A percentile compares a stretch with the other conserved stretches of the same genome.
Evolutionary conservation across 2,113 vertebrate genomes (phyloP).

Genomic region (Nyctereutes procyonoides): DNA sequence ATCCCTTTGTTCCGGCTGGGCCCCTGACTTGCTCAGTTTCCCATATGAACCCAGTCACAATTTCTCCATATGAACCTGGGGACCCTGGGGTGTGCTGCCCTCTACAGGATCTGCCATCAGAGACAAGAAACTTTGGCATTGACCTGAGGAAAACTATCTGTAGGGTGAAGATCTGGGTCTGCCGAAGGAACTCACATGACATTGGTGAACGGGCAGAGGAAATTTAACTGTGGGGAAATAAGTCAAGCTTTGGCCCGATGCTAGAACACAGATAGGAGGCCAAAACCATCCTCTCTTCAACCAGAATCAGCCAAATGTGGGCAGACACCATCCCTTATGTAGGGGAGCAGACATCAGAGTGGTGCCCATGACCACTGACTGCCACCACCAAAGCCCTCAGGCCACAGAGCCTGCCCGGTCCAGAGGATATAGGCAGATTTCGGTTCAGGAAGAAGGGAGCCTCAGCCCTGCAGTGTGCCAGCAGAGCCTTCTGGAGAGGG

Average conservation of each 20-base stretch:
- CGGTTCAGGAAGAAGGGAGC: background rate
- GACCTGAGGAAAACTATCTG: background rate
- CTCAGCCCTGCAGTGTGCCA: background rate
- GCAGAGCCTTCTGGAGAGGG: background rate
- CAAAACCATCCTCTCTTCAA: background rate
- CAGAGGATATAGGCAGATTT: background rate
- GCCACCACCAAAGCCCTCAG: background rate
- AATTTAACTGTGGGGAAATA: background rate
- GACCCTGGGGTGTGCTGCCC: background rate
- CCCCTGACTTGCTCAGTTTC: background rate
- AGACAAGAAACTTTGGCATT: background rate
- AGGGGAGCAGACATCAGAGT: background rate
- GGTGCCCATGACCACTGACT: background rate
- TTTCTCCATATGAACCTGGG: background rate
- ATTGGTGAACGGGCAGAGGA: background rate
- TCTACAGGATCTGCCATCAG: background rate
- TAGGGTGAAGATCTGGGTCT: background rate
- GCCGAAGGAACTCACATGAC: background rate
- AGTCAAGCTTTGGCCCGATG: background rate
- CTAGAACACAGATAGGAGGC: background rate
- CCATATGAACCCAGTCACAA: background rate
- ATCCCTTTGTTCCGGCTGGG: background rate
- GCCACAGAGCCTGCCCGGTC: background rate
- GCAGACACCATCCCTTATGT: background rate
- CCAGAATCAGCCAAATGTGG: background rate